A percentile compares a stretch with the other conserved stretches of the same genome.
These are phyloP conservation scores for Tridacna gigas DNA, from an alignment of 2,888 invertebrate genomes.

Conservation along the genomic window DNA sequence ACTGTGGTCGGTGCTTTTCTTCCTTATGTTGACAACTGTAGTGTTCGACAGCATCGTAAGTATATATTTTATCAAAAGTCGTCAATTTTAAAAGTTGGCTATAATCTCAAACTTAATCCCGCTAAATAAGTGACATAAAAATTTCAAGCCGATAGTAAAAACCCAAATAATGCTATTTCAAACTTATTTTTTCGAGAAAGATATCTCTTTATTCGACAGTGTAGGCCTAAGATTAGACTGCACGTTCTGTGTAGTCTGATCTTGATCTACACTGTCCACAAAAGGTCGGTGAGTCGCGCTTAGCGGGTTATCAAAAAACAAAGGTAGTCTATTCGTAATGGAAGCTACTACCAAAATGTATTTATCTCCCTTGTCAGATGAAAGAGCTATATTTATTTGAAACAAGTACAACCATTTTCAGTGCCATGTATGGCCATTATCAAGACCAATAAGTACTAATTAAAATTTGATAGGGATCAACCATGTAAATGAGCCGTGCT, in stretches of 20 bases:
- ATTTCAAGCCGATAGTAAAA: neutral
- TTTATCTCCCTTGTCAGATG: no score
- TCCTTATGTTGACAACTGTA: conserved; percentile 71
- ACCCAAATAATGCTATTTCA: neutral
- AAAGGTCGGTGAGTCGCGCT: no score
- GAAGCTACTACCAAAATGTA: no score
- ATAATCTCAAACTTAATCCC: neutral
- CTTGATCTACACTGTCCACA: neutral
- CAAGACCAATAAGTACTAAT: no score
- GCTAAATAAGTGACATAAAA: neutral
- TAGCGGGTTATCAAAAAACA: no score
- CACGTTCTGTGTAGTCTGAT: neutral
- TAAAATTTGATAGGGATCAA: no score
- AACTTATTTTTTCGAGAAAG: neutral
- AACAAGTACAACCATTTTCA: no score
- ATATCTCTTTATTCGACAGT: neutral
- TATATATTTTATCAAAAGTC: neutral
- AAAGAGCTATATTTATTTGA: no score
- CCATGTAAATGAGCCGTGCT: no score
- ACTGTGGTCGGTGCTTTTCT: conserved; percentile 87
- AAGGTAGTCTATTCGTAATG: no score
- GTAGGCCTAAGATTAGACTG: no score
- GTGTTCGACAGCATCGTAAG: conserved; percentile 41
- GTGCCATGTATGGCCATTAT: no score
- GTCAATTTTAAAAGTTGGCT: neutral